Percentiles rank a stretch among this genome's conserved stretches.
Conservation (phyloP, 2,113 vertebrate species). For the Oophaga pumilio region DNA sequence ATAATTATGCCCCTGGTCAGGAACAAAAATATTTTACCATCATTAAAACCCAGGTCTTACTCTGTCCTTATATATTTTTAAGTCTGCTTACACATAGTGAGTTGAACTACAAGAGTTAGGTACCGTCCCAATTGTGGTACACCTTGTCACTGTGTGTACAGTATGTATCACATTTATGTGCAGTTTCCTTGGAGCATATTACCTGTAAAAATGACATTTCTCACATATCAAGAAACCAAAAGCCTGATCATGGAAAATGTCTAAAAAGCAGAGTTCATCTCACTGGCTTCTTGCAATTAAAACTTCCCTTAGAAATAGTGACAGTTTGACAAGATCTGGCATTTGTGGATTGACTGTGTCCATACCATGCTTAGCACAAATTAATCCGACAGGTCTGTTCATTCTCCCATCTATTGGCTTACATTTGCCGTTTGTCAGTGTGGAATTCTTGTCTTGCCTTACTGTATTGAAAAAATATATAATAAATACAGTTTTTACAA, state of each 20-base stretch:
- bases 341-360: slow-evolving; percentile 12
- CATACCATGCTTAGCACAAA: not conserved
- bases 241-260: slow-evolving; percentile 17
- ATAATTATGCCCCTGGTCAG: no score
- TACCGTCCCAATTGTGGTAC: no score
- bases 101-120: no score
- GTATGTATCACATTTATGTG: no score
- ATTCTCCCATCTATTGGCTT: slow-evolving; percentile 6
- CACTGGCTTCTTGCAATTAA: slow-evolving; percentile 16
- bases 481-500: not conserved
- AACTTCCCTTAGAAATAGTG: not conserved
- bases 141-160: no score
- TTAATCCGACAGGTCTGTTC: slow-evolving; percentile 35
- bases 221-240: not conserved
- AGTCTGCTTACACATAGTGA: no score
- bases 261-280: not conserved
- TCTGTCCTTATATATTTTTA: no score
- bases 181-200: not conserved
- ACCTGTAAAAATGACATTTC: not conserved
- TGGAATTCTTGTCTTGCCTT: not conserved
- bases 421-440: not conserved
- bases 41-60: no score
- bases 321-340: slow-evolving; percentile 25
- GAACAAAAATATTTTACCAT: no score
- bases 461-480: not conserved